Evolutionary conservation across 2,888 invertebrate genomes (phyloP).

Genomic region (Scaptomyza tumidula): DNA sequence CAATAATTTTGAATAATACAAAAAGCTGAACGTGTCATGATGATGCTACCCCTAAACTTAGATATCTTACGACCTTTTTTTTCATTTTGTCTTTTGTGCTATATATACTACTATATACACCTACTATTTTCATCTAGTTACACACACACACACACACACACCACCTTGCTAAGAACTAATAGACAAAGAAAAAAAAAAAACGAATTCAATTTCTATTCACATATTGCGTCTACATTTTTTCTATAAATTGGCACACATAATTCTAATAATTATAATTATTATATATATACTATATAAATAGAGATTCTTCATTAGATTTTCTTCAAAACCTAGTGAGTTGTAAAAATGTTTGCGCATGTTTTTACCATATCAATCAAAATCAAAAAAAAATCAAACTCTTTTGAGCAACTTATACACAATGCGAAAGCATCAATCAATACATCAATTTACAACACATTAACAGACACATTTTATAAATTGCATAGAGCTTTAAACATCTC

Average conservation of each 20-base stretch:
- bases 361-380: conserved; percentile 50
- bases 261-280: conserved; percentile 25
- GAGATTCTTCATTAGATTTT: conserved; percentile 63
- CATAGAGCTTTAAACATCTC: conserved; percentile 60
- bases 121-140: conserved; percentile 24
- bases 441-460: conserved; percentile 17
- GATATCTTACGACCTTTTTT: conserved; percentile 9
- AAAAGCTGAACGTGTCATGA: conserved; percentile 33
- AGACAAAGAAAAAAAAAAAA: conserved; percentile 6
- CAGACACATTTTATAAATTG: conserved; percentile 27
- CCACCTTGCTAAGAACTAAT: conserved; percentile 7
- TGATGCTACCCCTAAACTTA: conserved; percentile 30
- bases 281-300: conserved; percentile 20
- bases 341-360: conserved; percentile 75
- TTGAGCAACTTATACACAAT: conserved; percentile 32
- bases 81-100: conserved; percentile 24
- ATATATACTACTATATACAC: background rate
- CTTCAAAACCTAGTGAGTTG: conserved; percentile 66
- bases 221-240: conserved; percentile 47
- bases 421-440: conserved; percentile 46
- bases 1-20: background rate
- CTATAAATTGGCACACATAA: conserved; percentile 61
- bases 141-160: conserved; percentile 3
- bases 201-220: conserved; percentile 33
- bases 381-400: conserved; percentile 11